Base-by-base conservation (phyloP, 2,888 invertebrate species). In the Melieria crassipennis region DNA sequence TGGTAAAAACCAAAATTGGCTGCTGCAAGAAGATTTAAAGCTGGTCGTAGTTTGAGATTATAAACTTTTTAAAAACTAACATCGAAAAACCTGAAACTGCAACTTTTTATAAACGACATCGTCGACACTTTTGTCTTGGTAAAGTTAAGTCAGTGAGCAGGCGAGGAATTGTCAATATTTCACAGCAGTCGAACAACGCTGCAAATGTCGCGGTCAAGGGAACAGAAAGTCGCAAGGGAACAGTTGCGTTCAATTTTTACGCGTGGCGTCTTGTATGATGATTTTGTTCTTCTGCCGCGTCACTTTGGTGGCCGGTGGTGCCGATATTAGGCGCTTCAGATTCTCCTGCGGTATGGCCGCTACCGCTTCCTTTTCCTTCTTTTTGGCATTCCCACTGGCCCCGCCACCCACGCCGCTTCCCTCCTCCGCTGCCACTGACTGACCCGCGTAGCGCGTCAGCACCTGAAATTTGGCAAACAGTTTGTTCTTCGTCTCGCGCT, bases 231-330 rank as follows among this genome's bases (percentile, higher is more conserved):
- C 30, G 30, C 3, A 30, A 30, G 3, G 3, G 30, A 30, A 30
- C 30, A 30, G 1, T 57, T 13, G 10, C 43, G 58, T 43, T 10
- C 79, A 86, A 73, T 85, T 86, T 63, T 83, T 85, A 55, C 86
- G 80, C 48, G 85, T 83, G 10, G 86, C 84, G 76, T 87, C 85
- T 73, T 91, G 89, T 79, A 95, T 94, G 73, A 95, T 92, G 11
- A 95, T 89, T 83, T 95, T 95, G 84, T 95, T 95, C 83, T 92
- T 92, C 83, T 94, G 92, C 75, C 94, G 89, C 0, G 94, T 95
- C 48, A 95, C 94, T 86, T 92, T 94, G 1, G 94, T 94, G 47
- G 90, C 91, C 0, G 92, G 91, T 56, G 90, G 88, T 46, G 89
- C 89, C 0, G 91, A 90, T 48, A 91, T 89, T 62, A 93, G 85